These are phyloP conservation scores for Actenoides lindsayi DNA, from an alignment of 2,113 vertebrate genomes.

Conservation along the genomic window DNA sequence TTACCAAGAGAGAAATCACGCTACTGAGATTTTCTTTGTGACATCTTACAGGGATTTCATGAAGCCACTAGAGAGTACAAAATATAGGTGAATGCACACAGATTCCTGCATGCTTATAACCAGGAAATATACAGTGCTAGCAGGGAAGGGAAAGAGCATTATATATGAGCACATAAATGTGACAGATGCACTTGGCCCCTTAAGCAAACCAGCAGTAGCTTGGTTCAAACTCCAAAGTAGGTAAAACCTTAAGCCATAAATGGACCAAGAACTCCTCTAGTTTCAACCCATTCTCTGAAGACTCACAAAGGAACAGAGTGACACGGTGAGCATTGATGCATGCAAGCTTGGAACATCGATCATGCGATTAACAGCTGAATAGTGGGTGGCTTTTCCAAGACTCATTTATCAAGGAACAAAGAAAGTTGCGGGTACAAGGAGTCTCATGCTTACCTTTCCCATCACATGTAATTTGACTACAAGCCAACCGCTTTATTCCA, in stretches of 20 bases:
- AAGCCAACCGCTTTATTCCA: neutral
- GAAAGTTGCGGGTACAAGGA: neutral
- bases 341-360: neutral
- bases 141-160: neutral
- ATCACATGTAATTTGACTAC: neutral
- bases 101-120: neutral
- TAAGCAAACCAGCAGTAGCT: fast-evolving
- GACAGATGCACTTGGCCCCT: too few species aligned
- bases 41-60: neutral
- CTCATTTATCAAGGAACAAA: conserved; percentile 32
- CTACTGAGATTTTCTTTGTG: neutral
- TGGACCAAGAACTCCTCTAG: neutral
- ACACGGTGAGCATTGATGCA: neutral
- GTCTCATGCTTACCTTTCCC: neutral
- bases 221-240: neutral
- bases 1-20: neutral
- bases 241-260: neutral
- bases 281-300: neutral
- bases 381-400: neutral
- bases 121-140: neutral
- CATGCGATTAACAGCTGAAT: neutral
- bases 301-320: neutral
- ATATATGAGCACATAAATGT: fast-evolving
- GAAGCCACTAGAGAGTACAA: neutral
- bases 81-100: neutral